These are phyloP conservation scores for Dendroctonus valens DNA, from an alignment of 1,140 invertebrate species.

Conservation along the genomic window DNA sequence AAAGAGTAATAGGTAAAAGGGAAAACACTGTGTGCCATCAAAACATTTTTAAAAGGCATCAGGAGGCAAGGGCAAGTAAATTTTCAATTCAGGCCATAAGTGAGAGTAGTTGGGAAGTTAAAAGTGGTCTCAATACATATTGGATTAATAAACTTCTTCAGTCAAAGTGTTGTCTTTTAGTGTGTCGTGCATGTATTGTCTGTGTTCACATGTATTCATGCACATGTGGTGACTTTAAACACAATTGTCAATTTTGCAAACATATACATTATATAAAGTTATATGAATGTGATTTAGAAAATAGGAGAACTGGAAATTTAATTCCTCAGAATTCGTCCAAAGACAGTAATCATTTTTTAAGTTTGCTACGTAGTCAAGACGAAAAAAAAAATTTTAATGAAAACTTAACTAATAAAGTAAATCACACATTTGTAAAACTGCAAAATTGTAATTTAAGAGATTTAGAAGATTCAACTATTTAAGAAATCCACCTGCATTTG, in stretches of 20 bases:
- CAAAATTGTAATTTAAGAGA: not conserved
- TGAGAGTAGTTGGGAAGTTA: constrained; percentile 9
- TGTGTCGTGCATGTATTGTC: constrained; percentile 15
- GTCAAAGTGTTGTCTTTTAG: constrained; percentile 11
- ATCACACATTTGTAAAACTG: not conserved
- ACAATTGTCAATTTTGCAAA: constrained; percentile 18
- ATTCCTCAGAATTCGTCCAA: not conserved
- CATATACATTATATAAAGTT: constrained; percentile 21
- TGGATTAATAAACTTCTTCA: constrained; percentile 9
- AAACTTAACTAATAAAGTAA: constrained; percentile 2
- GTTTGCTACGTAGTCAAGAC: not conserved
- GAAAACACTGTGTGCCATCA: not conserved
- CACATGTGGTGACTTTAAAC: constrained; percentile 13
- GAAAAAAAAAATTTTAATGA: not conserved
- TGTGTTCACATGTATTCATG: constrained; percentile 18
- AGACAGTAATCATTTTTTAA: not conserved
- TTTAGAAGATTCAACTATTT: not conserved
- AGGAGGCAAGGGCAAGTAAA: not conserved
- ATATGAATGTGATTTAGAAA: not conserved
- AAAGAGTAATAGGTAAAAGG: constrained; percentile 8
- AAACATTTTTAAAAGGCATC: constrained; percentile 20
- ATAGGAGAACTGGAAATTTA: not conserved
- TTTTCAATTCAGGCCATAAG: not conserved
- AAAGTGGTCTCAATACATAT: not conserved
- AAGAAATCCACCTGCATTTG: not conserved